A percentile compares a stretch with the other conserved stretches of the same genome.
Evolutionary conservation across 64 coral and sea anemone genomes (phyloP).

Genomic region (Trachythela sp.): DNA sequence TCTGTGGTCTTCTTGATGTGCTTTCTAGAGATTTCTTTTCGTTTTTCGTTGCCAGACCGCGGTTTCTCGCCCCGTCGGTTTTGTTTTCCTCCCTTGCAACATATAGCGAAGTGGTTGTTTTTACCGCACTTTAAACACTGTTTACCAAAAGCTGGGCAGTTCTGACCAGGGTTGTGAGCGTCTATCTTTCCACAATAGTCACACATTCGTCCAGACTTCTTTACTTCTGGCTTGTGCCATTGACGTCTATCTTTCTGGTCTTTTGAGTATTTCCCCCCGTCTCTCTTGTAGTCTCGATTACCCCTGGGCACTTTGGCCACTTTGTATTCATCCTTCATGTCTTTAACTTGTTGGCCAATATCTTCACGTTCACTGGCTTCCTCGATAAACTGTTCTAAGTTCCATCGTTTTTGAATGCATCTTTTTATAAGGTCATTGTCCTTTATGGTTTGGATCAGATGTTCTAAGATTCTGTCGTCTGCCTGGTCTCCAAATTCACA

Average conservation of each 20-base stretch:
- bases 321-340: conserved; percentile 57
- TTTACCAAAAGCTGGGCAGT: conserved; percentile 54
- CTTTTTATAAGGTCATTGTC: conserved; percentile 36
- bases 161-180: conserved; percentile 48
- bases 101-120: conserved; percentile 62
- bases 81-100: conserved; percentile 26
- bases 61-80: not conserved
- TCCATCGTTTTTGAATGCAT: conserved; percentile 52
- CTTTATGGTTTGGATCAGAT: conserved; percentile 53
- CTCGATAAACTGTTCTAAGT: conserved; percentile 47
- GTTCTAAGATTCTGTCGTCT: conserved; percentile 47
- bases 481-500: conserved; percentile 40
- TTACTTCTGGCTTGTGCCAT: conserved; percentile 4
- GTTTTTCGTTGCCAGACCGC: not conserved
- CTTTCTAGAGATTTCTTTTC: too few relatives aligned
- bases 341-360: conserved; percentile 56
- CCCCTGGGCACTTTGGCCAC: conserved; percentile 18
- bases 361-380: conserved; percentile 51
- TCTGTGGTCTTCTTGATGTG: not conserved
- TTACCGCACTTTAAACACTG: conserved; percentile 64
- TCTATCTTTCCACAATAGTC: conserved; percentile 57
- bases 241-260: not conserved
- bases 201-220: conserved; percentile 23
- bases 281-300: not conserved
- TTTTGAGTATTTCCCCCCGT: not conserved